Conservation (phyloP, 2,888 invertebrate species). For the Sphaerophoria rueppellii region DNA sequence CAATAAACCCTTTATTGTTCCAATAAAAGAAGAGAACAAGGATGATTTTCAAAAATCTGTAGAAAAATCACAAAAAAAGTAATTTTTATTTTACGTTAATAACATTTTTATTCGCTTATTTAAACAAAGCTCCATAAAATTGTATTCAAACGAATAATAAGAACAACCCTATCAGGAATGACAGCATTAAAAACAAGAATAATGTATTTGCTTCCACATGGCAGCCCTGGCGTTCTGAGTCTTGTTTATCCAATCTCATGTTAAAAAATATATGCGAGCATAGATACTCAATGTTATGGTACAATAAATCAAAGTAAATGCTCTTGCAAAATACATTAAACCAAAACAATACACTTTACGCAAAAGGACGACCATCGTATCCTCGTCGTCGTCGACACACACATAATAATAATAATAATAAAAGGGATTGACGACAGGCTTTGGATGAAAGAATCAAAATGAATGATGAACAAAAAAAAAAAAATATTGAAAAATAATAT, state of each 20-base stretch:
- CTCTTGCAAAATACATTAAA: slow-evolving; percentile 68
- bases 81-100: too few relatives aligned
- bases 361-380: not conserved
- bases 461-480: not conserved
- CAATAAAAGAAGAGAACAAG: too few relatives aligned
- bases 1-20: too few relatives aligned
- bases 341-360: slow-evolving; percentile 66
- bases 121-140: slow-evolving; percentile 5
- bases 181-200: too few relatives aligned
- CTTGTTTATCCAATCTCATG: slow-evolving; percentile 24
- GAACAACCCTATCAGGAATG: not conserved
- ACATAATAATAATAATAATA: slow-evolving; percentile 6
- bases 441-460: not conserved
- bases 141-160: too few relatives aligned
- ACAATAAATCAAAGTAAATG: slow-evolving; percentile 72
- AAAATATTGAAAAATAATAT: slow-evolving; percentile 71
- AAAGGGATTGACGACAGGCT: slow-evolving; percentile 12
- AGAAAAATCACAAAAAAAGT: too few relatives aligned
- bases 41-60: too few relatives aligned
- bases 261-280: slow-evolving; percentile 6
- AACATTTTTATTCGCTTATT: not conserved
- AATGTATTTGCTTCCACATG: slow-evolving; percentile 2
- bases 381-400: not conserved
- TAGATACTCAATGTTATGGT: slow-evolving; percentile 44
- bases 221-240: slow-evolving; percentile 5